phyloP scores from a whole-genome alignment of 2,113 vertebrate genomes.

The Bungarus multicinctus region DNA sequence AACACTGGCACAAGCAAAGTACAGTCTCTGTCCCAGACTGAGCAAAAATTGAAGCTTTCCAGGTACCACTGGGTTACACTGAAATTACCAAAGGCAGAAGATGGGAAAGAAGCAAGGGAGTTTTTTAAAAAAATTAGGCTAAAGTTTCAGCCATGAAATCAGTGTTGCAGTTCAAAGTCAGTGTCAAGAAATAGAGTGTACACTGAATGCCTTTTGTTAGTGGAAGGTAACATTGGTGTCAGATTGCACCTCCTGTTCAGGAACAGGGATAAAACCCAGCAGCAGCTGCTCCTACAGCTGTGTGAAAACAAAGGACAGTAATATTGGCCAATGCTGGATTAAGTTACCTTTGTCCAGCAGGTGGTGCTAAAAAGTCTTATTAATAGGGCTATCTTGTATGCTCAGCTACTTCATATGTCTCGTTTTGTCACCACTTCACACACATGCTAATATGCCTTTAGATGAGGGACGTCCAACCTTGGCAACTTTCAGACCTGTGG shows the following conservation, averaged over 20 bases:
- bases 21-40: neutral
- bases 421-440: neutral
- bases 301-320: neutral
- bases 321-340: neutral
- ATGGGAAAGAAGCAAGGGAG: neutral
- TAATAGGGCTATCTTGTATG: neutral
- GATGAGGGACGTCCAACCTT: neutral
- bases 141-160: neutral
- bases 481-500: neutral
- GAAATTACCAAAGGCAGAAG: neutral
- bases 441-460: neutral
- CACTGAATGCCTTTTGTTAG: neutral
- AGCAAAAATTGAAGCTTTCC: neutral
- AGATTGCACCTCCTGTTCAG: neutral
- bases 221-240: neutral
- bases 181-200: neutral
- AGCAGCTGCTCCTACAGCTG: neutral
- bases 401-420: neutral
- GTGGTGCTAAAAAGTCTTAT: neutral
- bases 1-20: neutral
- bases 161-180: neutral
- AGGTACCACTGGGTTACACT: neutral
- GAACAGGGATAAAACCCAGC: neutral
- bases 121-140: neutral
- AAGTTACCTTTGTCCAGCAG: constrained; percentile 4